A percentile compares a stretch with the other conserved stretches of the same genome.
Conservation (phyloP, 2,888 invertebrate genomes). For the Pseudanteris insignis region DNA sequence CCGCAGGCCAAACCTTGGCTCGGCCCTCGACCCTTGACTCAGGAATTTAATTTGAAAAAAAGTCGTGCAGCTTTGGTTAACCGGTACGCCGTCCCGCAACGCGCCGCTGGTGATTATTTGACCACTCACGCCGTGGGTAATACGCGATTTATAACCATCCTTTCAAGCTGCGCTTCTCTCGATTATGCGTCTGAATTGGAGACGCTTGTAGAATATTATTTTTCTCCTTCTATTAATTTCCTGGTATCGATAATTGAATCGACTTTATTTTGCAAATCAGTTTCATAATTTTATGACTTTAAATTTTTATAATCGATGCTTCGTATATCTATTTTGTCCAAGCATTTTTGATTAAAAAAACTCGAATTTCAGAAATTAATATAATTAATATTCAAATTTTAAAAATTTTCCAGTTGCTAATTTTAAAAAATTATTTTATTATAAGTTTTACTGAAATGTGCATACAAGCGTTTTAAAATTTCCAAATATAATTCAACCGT, state of each 20-base stretch:
- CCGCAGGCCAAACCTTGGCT: constrained; percentile 34
- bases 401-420: too few species aligned
- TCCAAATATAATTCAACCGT: too few species aligned
- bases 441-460: too few species aligned
- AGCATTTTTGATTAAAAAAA: too few species aligned
- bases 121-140: constrained; percentile 50
- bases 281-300: too few species aligned
- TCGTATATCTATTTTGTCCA: too few species aligned
- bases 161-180: constrained; percentile 39
- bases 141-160: constrained; percentile 48
- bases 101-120: constrained; percentile 49
- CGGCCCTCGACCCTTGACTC: constrained; percentile 49
- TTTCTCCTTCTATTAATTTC: constrained; percentile 22
- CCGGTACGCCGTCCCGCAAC: constrained; percentile 41
- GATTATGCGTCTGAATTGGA: constrained; percentile 48
- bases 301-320: too few species aligned
- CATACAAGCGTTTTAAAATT: too few species aligned
- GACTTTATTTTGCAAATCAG: too few species aligned
- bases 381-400: too few species aligned
- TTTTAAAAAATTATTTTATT: too few species aligned
- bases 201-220: constrained; percentile 31
- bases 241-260: constrained; percentile 19
- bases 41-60: constrained; percentile 50
- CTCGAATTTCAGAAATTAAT: too few species aligned
- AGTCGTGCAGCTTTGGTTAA: constrained; percentile 48